Percentiles rank a stretch among this genome's conserved stretches.
Evolutionary conservation across 2,888 invertebrate genomes (phyloP).

Genomic region (Trachelus stipa): DNA sequence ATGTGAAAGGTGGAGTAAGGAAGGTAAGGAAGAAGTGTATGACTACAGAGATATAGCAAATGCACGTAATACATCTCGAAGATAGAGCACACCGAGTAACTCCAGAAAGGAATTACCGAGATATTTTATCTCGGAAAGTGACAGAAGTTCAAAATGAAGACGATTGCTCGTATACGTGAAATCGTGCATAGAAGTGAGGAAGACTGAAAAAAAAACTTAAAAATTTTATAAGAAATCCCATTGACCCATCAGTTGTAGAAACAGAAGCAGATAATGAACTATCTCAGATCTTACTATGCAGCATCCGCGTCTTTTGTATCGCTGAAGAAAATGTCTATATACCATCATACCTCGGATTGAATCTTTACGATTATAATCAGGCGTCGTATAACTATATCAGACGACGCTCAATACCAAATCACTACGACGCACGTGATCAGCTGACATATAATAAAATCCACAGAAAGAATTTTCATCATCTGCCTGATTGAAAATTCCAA

Average conservation of each 20-base stretch:
- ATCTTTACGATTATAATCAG: neutral
- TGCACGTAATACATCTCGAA: neutral
- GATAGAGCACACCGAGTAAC: neutral
- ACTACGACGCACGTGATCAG: neutral
- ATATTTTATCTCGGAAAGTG: neutral
- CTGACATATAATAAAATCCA: neutral
- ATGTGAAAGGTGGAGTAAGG: neutral
- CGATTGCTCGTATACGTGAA: neutral
- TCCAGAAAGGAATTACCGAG: neutral
- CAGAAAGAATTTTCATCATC: neutral
- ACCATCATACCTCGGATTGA: neutral
- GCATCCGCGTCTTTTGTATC: neutral
- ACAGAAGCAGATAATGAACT: neutral
- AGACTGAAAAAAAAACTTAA: neutral
- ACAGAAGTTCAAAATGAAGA: neutral
- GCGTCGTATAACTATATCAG: neutral
- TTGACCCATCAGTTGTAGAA: neutral
- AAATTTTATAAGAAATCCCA: neutral
- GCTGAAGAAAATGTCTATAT: neutral
- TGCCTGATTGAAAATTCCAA: neutral
- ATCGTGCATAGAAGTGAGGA: neutral
- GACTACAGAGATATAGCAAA: neutral
- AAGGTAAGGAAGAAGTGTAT: neutral
- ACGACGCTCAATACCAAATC: neutral
- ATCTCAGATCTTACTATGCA: neutral